Evolutionary conservation across 1,140 invertebrate species (phyloP).

Genomic region (Lucilia sericata): DNA sequence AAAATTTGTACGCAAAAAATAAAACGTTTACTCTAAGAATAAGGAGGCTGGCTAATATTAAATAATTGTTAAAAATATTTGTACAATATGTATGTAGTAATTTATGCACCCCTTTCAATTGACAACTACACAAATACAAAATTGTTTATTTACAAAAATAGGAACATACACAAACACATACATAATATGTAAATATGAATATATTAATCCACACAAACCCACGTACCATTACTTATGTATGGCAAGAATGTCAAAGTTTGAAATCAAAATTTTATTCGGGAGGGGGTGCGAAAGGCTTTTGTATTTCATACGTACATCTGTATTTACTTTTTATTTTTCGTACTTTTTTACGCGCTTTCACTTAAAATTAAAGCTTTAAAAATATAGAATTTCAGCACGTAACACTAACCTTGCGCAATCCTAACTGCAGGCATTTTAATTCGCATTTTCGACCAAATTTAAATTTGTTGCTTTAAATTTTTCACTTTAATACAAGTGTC

Average conservation of each 20-base stretch:
- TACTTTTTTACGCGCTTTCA: neutral
- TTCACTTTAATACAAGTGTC: neutral
- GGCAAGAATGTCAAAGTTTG: neutral
- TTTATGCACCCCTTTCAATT: neutral
- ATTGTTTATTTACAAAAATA: neutral
- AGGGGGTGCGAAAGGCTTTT: no score
- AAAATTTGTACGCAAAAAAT: neutral
- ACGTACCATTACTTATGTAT: no score
- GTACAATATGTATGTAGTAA: neutral
- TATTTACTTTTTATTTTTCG: neutral
- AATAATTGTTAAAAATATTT: neutral
- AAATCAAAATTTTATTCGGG: neutral
- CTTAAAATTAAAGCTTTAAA: neutral
- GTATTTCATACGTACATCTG: no score
- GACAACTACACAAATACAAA: no score
- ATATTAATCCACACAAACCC: no score
- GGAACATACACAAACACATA: no score
- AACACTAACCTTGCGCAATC: conserved; percentile 87
- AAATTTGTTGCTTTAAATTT: neutral
- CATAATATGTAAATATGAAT: neutral
- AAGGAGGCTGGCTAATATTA: neutral
- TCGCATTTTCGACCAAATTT: conserved; percentile 78
- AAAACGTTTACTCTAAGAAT: no score
- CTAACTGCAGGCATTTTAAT: conserved; percentile 95
- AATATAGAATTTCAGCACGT: neutral